Evolutionary conservation across 1,140 invertebrate genomes (phyloP).

Genomic region (Habropoda laboriosa): DNA sequence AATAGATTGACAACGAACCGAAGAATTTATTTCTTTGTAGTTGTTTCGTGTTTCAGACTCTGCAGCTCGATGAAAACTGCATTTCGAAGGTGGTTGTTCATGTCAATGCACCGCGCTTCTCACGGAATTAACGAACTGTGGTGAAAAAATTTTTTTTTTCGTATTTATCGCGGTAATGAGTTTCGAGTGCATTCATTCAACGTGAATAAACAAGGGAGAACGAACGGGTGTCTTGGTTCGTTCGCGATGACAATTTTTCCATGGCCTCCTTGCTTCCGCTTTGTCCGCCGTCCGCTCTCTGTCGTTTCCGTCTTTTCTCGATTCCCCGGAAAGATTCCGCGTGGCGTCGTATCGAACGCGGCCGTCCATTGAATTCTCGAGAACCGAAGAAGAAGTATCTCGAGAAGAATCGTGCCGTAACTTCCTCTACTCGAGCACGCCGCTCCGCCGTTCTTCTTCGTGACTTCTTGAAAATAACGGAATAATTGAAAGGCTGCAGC

Average conservation of each 20-base stretch:
- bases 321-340: not conserved
- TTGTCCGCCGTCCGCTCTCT: not conserved
- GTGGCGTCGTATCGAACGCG: conserved; percentile 50
- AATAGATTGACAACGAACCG: no score
- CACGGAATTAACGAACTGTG: not conserved
- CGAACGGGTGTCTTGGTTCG: conserved; percentile 21
- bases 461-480: conserved; percentile 62
- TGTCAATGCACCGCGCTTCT: not conserved
- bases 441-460: conserved; percentile 39
- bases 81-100: not conserved
- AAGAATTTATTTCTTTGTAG: not conserved
- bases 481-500: conserved; percentile 56
- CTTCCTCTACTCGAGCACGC: conserved; percentile 61
- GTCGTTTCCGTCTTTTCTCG: not conserved
- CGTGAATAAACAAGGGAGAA: not conserved
- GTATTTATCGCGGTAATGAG: conserved; percentile 47
- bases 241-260: conserved; percentile 38
- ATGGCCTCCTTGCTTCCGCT: conserved; percentile 29
- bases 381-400: conserved; percentile 33
- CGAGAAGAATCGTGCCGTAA: conserved; percentile 57
- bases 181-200: conserved; percentile 37
- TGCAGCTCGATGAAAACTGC: not conserved
- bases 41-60: not conserved
- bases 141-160: conserved; percentile 9
- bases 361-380: conserved; percentile 64